phyloP scores from a whole-genome alignment of 2,888 invertebrate genomes.

The Holacanthella duospinosa region DNA sequence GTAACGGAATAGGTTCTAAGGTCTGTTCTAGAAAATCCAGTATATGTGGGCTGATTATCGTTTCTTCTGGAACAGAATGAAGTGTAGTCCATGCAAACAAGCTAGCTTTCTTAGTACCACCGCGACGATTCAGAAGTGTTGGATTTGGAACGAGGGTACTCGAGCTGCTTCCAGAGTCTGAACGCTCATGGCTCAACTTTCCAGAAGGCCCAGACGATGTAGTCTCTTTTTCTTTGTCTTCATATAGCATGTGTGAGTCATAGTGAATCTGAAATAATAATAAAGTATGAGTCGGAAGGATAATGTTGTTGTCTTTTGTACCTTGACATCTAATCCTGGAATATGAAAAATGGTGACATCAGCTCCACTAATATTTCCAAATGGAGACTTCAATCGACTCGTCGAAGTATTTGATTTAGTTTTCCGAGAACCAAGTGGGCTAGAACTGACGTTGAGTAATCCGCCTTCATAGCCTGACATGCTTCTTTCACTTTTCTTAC shows the following conservation, averaged over 20 bases:
- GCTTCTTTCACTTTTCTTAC: conserved; percentile 32
- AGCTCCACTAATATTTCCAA: conserved; percentile 38
- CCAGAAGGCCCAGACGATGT: conserved; percentile 38
- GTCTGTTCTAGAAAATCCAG: conserved; percentile 95
- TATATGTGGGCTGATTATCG: conserved; percentile 92
- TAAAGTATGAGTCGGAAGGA: too few relatives aligned
- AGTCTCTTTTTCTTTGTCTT: conserved; percentile 42
- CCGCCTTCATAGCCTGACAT: conserved; percentile 31
- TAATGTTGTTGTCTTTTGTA: too few relatives aligned
- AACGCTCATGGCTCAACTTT: conserved; percentile 26
- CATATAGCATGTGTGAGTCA: conserved; percentile 61
- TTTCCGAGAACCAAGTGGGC: conserved; percentile 30
- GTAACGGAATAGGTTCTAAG: conserved; percentile 77
- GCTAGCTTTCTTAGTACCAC: conserved; percentile 68
- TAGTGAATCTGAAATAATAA: conserved; percentile 55
- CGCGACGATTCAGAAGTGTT: conserved; percentile 15
- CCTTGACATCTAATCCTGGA: conserved; percentile 80
- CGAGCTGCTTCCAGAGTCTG: conserved; percentile 31
- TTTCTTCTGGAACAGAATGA: conserved; percentile 94
- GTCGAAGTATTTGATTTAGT: conserved; percentile 20
- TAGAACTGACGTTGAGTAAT: conserved; percentile 28
- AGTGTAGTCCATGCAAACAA: conserved; percentile 91
- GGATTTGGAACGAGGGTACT: conserved; percentile 17
- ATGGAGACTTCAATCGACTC: conserved; percentile 33
- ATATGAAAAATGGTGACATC: conserved; percentile 82